Conservation (phyloP, 2,888 invertebrate species). For the Dryococelus australis region DNA sequence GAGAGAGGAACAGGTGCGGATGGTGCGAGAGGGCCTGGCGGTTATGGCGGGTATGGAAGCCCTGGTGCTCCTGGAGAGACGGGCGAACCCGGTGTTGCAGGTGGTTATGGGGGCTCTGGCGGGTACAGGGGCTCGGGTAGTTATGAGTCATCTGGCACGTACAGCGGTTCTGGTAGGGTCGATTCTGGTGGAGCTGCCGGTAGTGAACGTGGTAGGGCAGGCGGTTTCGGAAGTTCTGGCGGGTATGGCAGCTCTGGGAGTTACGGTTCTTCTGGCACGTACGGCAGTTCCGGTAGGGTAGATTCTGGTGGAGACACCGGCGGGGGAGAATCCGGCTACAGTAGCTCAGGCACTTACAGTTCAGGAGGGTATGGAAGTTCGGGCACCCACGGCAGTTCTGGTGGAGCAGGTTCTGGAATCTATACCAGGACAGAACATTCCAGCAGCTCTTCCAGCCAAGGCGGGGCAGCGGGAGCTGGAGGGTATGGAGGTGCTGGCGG, state of each 20-base stretch:
- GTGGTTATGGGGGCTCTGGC: not conserved
- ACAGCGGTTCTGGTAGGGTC: not conserved
- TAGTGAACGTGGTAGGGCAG: not conserved
- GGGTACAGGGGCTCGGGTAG: not conserved
- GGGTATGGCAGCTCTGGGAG: not conserved
- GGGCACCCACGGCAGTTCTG: not conserved
- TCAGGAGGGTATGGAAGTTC: not conserved
- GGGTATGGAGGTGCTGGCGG: too few species aligned
- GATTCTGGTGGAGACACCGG: not conserved
- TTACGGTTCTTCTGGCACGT: conserved; percentile 1
- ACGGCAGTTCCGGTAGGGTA: not conserved
- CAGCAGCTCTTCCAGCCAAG: not conserved
- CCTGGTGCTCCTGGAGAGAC: not conserved
- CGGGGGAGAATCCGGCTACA: not conserved
- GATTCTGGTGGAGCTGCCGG: not conserved
- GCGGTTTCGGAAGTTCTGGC: not conserved
- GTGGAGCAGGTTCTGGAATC: conserved; percentile 5
- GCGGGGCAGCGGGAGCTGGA: too few species aligned
- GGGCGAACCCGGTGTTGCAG: not conserved
- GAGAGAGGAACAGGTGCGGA: too few species aligned
- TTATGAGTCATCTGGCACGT: not conserved
- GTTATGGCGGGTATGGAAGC: not conserved
- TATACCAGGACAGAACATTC: not conserved
- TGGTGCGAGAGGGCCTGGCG: not conserved
- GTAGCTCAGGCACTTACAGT: conserved; percentile 12